A percentile compares a stretch with the other conserved stretches of the same genome.
Evolutionary conservation across 2,113 vertebrate genomes (phyloP).

Genomic region (Ramphastos sulfuratus): DNA sequence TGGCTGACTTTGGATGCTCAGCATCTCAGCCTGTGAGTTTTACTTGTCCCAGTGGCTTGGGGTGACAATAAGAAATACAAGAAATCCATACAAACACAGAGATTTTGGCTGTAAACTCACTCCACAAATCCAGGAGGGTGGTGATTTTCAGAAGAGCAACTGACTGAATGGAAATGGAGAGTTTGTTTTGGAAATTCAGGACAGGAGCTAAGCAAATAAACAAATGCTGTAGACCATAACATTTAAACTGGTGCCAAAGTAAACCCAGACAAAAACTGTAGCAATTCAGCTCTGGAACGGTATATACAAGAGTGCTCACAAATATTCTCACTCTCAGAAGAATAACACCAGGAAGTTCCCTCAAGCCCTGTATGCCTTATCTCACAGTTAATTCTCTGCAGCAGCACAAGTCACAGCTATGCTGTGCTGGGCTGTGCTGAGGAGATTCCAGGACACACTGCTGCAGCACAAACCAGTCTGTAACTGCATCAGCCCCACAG

Average conservation of each 20-base stretch:
- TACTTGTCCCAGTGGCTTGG: not conserved
- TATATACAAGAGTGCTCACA: not conserved
- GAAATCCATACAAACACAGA: not conserved
- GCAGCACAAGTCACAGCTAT: not conserved
- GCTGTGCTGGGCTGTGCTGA: not conserved
- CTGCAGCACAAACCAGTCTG: not conserved
- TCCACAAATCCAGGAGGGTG: not conserved
- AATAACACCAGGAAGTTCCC: not conserved
- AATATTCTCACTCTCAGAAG: not conserved
- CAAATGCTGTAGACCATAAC: not conserved
- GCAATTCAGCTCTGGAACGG: not conserved
- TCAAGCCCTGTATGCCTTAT: not conserved
- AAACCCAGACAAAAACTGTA: not conserved
- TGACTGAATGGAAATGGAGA: conserved; percentile 14
- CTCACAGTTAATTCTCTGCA: not conserved
- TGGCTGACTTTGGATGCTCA: not conserved
- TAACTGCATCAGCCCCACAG: not conserved
- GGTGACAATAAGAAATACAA: not conserved
- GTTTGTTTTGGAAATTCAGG: not conserved
- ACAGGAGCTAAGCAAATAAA: conserved; percentile 40
- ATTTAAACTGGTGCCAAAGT: conserved; percentile 14
- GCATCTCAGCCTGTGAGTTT: not conserved
- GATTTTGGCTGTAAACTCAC: not conserved
- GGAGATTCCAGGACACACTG: not conserved
- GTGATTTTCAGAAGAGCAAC: not conserved